These are phyloP conservation scores for Cancer borealis DNA, from an alignment of 2,888 invertebrate species.

Conservation along the genomic window DNA sequence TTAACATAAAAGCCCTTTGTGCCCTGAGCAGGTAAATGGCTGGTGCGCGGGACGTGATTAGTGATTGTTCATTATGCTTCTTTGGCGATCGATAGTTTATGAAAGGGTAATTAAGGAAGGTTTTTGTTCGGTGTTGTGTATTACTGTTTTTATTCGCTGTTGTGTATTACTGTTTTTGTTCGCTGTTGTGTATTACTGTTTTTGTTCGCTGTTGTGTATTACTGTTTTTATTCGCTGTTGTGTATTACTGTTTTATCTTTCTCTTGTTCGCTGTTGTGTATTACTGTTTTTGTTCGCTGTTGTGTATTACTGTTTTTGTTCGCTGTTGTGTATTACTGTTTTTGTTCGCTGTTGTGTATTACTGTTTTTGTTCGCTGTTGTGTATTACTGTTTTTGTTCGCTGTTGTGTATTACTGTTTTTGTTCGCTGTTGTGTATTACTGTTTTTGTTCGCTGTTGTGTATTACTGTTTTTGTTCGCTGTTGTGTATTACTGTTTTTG, in stretches of 20 bases:
- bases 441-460: not conserved
- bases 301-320: not conserved
- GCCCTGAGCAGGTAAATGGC: slow-evolving; percentile 27
- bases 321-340: not conserved
- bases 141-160: not conserved
- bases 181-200: not conserved
- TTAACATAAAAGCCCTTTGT: slow-evolving; percentile 27
- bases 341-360: not conserved
- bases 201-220: not conserved
- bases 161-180: not conserved
- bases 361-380: not conserved
- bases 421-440: too few species aligned
- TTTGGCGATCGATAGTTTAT: not conserved
- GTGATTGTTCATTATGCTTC: not conserved
- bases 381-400: not conserved
- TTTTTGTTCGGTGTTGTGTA: not conserved
- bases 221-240: not conserved
- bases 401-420: not conserved
- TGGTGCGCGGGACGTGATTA: too few species aligned
- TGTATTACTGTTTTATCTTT: not conserved
- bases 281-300: not conserved
- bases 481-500: not conserved
- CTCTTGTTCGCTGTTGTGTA: too few species aligned
- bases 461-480: not conserved
- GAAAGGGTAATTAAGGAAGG: not conserved